Base-by-base conservation (phyloP, 2,888 invertebrate species). In the Ormia ochracea region DNA sequence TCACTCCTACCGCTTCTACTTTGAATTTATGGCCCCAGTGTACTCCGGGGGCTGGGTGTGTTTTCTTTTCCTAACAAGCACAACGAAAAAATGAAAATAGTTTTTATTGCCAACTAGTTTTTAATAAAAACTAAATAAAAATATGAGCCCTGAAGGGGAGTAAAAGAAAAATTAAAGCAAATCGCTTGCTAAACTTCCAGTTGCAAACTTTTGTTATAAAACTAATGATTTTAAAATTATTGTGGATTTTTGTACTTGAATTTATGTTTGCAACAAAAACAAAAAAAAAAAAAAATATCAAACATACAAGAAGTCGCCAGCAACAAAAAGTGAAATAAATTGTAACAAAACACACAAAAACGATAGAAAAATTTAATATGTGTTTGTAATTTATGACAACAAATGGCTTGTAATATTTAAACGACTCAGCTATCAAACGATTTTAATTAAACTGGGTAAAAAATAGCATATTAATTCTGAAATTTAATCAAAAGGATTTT, bases 331-430 rank as follows among this genome's bases (percentile, higher is more conserved):
- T 65, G 17, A 69, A 74, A 58, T 65, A 65, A 75, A 70, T 70
- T 75, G 69, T 70, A 33, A 23, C 26, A 23, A 45, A 23, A 63
- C 23, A 10, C 19, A 14, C 17, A 9, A 61, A 41, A 17, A n/a
- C n/a, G n/a, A n/a, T n/a, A 56, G 26, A 54, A 56, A 19, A 45
- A 58, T 52, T 33, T 63, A 74, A 58, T 74, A n/a, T n/a, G n/a
- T n/a, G 63, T n/a, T 28, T 65, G 69, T 41, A 68, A 75, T 75
- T 72, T 72, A 75, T 80, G 66, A 75, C 70, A 72, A 80, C 48
- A 72, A 76, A 80, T 72, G 61, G 54, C 66, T 41, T 66, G 59
- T 45, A 66, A 80, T 80, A 80, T 66, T 76, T 80, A 58, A 74
- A 72, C 52, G 56, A 48, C 43, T 74, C 48, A 74, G 56, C 45